Percentiles rank a stretch among this genome's conserved stretches.
phyloP scores from a whole-genome alignment of 2,888 invertebrate genomes.

The Mimumesa dahlbomi region DNA sequence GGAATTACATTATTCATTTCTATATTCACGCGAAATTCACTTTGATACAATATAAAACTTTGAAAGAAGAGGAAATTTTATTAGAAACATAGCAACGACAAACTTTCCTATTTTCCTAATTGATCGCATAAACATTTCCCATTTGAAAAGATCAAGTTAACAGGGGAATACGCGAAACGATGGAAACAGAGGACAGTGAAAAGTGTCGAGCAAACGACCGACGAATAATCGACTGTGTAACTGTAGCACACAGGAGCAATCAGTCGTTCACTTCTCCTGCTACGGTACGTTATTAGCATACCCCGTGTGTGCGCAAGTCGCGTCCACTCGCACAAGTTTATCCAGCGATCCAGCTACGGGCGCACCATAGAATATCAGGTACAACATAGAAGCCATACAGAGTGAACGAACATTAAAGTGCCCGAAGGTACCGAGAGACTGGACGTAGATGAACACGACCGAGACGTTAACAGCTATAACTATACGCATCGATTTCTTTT shows the following conservation, averaged over 20 bases:
- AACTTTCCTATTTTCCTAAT: no score
- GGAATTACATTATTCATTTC: no score
- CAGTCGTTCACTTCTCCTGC: slow-evolving; percentile 33
- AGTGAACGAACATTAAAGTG: slow-evolving; percentile 27
- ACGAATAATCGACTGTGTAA: slow-evolving; percentile 4
- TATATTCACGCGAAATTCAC: no score
- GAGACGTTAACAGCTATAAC: slow-evolving; percentile 21
- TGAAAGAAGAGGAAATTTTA: no score
- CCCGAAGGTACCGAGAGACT: slow-evolving; percentile 13
- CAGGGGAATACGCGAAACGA: no score
- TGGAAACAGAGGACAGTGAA: no score
- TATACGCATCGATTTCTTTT: slow-evolving; percentile 38
- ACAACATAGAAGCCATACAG: slow-evolving; percentile 24
- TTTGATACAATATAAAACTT: no score
- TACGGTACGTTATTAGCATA: slow-evolving; percentile 50
- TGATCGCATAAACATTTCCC: no score
- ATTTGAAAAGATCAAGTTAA: no score
- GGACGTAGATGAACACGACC: background rate
- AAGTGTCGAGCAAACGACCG: no score
- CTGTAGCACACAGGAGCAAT: slow-evolving; percentile 47
- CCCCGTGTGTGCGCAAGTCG: slow-evolving; percentile 19
- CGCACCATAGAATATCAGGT: no score
- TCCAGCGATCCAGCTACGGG: slow-evolving; percentile 4
- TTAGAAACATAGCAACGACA: no score
- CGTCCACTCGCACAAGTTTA: slow-evolving; percentile 1